phyloP scores from a whole-genome alignment of 2,113 vertebrate genomes.

The Pogonocichla stellata region DNA sequence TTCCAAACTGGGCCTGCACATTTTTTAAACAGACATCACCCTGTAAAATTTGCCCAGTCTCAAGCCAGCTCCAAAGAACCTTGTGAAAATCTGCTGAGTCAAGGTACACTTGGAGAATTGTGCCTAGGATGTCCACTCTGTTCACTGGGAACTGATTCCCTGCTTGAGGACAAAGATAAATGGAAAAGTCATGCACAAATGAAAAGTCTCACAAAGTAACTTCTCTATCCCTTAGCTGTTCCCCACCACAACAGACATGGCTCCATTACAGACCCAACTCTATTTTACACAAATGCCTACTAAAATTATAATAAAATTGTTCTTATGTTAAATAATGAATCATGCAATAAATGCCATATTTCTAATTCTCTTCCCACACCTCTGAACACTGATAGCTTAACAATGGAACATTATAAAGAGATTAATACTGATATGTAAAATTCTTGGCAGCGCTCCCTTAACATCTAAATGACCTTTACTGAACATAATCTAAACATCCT shows the following conservation, averaged over 20 bases:
- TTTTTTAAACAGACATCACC: background rate
- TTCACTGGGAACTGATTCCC: background rate
- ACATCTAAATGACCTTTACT: background rate
- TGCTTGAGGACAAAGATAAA: background rate
- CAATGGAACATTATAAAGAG: background rate
- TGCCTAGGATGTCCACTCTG: background rate
- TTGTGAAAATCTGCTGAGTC: background rate
- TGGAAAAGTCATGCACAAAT: background rate
- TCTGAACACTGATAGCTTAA: background rate
- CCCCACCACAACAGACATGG: background rate
- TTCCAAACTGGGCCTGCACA: background rate
- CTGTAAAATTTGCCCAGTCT: background rate
- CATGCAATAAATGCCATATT: background rate
- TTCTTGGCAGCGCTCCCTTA: background rate
- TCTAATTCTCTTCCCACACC: background rate
- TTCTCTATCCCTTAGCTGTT: background rate
- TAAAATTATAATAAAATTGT: background rate
- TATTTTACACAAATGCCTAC: background rate
- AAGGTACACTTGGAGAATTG: background rate
- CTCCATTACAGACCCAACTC: background rate
- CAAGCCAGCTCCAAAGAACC: background rate
- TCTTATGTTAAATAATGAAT: background rate
- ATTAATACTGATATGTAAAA: background rate
- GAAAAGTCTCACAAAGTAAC: background rate
- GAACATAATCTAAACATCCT: background rate